These are phyloP conservation scores for Corvus moneduloides DNA, from an alignment of 2,113 vertebrate genomes.

Conservation along the genomic window DNA sequence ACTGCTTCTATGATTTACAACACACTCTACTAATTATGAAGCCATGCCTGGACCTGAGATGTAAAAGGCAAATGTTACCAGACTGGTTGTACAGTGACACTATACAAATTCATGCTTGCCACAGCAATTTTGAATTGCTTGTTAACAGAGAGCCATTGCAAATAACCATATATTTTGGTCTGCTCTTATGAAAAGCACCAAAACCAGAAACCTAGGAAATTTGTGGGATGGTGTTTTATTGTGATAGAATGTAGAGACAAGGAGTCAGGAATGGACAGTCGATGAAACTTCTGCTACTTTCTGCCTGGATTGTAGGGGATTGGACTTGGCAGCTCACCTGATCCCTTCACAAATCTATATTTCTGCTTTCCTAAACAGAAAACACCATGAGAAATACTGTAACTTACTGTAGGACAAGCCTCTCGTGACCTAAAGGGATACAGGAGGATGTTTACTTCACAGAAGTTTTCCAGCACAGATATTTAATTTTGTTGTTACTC, in stretches of 20 bases:
- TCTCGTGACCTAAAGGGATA: conserved; percentile 16
- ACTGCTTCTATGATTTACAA: conserved; percentile 69
- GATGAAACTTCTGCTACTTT: neutral
- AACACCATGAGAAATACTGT: neutral
- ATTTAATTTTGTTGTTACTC: conserved; percentile 6
- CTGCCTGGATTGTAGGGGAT: neutral
- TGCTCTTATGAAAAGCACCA: neutral
- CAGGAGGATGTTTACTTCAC: neutral
- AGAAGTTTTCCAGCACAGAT: conserved; percentile 16
- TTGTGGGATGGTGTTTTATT: neutral
- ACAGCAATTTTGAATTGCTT: neutral
- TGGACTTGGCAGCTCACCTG: neutral
- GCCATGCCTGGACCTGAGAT: conserved; percentile 37
- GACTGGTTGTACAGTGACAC: conserved; percentile 11
- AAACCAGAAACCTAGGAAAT: neutral
- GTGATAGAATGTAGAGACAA: neutral
- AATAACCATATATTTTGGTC: neutral
- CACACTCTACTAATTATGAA: conserved; percentile 58
- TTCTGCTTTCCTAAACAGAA: neutral
- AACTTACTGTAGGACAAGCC: conserved; percentile 27
- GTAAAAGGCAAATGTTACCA: conserved; percentile 9
- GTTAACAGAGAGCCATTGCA: conserved; percentile 23
- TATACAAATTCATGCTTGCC: neutral
- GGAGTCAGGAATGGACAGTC: neutral
- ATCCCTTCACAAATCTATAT: neutral